Base-by-base conservation (phyloP, 2,888 invertebrate species). In the Callinectes sapidus region DNA sequence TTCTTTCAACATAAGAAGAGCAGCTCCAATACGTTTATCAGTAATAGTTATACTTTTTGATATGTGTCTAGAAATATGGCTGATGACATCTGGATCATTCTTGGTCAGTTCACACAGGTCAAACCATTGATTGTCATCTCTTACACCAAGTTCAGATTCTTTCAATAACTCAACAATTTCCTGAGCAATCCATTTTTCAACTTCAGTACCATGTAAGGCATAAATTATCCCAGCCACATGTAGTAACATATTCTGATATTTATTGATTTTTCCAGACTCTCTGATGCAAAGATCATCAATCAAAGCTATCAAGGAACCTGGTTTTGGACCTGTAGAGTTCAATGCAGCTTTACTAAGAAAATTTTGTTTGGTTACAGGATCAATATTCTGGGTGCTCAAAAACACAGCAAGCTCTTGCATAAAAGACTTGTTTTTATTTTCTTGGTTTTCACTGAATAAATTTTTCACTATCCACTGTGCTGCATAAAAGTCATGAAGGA, bases 401-500 rank as follows among this genome's bases (percentile, higher is more conserved):
- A 89, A 39, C 18, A 23, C n/a, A 71, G 71, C 42, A 23, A 89
- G 66, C 39, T 89, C 18, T 39, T 89, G 89, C 13, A 42, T 13
- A 32, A 61, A 16, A 18, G 14, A 42, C 16, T 71, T 39, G 10
- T 42, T n/a, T 14, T 90, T 32, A 8, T 18, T 81, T 71, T 90
- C 42, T 81, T 77, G 77, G n/a, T 77, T 35, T 66, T 91, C 42
- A 91, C 71, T 66, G 32, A 91, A 91, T 39, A 91, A 48, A 66
- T 39, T 87, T 2, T 87, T 66, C 81, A 55, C 35, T 66, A 91
- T 42, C 13, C 87, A 87, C 28, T 61, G 61, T 66, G 91, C 55
- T 14, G 91, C 91, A 91, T 91, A 91, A 55, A 91, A 91, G 13
- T 91, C 91, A 91, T 87, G 87, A 32, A 87, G 39, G 0, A 91